A percentile compares a stretch with the other conserved stretches of the same genome.
Evolutionary conservation across 2,797 vertebrate species (phyloP).

Genomic region (Pseudochirops cupreus): DNA sequence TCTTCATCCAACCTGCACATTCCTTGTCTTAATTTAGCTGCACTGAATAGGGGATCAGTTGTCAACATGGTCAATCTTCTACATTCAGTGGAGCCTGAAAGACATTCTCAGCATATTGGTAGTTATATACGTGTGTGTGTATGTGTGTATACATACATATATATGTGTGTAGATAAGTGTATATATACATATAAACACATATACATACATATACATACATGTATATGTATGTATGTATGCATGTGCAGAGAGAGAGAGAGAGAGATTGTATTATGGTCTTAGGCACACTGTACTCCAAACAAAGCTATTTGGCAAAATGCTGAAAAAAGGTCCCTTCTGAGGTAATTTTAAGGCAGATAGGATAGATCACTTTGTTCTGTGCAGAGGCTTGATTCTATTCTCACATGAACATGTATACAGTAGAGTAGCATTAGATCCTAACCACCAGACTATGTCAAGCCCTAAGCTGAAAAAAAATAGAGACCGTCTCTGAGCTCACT

Average conservation of each 20-base stretch:
- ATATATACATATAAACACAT: not conserved
- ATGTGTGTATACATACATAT: not conserved
- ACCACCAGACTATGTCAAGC: not conserved
- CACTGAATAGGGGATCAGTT: not conserved
- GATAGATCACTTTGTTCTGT: not conserved
- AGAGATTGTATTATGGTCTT: not conserved
- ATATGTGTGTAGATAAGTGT: not conserved
- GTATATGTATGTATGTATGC: too few relatives aligned
- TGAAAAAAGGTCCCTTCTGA: not conserved
- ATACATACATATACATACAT: too few relatives aligned
- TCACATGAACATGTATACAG: not conserved
- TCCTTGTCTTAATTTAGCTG: constrained; percentile 40
- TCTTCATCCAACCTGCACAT: not conserved
- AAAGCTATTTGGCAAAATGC: not conserved
- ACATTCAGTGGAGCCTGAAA: constrained; percentile 29
- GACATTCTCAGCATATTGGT: not conserved
- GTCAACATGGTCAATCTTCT: not conserved
- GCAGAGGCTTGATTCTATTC: not conserved
- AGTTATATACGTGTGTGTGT: not conserved
- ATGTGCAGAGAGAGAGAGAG: too few relatives aligned
- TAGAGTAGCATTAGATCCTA: not conserved
- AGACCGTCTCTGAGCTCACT: not conserved
- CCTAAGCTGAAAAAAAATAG: not conserved
- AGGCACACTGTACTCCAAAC: not conserved
- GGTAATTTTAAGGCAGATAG: not conserved